Percentiles rank a stretch among this genome's conserved stretches.
Evolutionary conservation across 2,888 invertebrate species (phyloP).

Genomic region (Hydrotaea cyrtoneurina): DNA sequence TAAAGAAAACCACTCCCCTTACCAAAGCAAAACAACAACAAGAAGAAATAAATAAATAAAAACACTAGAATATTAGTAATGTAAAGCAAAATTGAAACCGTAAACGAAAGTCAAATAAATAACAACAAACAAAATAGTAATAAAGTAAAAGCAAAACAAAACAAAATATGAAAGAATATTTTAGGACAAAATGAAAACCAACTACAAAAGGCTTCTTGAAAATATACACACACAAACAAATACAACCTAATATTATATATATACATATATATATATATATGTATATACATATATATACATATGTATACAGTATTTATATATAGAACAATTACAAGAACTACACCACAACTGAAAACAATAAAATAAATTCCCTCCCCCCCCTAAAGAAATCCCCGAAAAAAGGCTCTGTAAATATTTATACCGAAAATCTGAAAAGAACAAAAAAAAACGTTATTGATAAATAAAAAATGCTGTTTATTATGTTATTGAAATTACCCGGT

Average conservation of each 20-base stretch:
- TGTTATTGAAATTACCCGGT: conserved; percentile 19
- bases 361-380: neutral
- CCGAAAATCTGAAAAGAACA: neutral
- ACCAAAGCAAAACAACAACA: neutral
- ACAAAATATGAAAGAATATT: neutral
- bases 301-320: conserved; percentile 12
- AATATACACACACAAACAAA: conserved; percentile 34
- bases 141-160: neutral
- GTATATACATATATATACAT: neutral
- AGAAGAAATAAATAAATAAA: conserved; percentile 14
- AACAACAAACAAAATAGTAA: neutral
- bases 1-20: too few species aligned
- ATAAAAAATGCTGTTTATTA: conserved; percentile 27
- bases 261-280: neutral
- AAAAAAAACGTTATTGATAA: conserved; percentile 40
- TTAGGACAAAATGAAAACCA: conserved; percentile 8
- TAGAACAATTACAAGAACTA: conserved; percentile 12
- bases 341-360: neutral
- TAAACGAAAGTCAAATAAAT: conserved; percentile 17
- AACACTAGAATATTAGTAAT: conserved; percentile 28
- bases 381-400: conserved; percentile 21
- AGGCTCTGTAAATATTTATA: conserved; percentile 54
- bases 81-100: conserved; percentile 14
- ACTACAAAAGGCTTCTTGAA: conserved; percentile 46
- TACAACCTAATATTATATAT: neutral